Evolutionary conservation across 1,140 invertebrate genomes (phyloP), one percentile per base, ranked within the genome.

Genomic region (Polypedilum pembai): DNA sequence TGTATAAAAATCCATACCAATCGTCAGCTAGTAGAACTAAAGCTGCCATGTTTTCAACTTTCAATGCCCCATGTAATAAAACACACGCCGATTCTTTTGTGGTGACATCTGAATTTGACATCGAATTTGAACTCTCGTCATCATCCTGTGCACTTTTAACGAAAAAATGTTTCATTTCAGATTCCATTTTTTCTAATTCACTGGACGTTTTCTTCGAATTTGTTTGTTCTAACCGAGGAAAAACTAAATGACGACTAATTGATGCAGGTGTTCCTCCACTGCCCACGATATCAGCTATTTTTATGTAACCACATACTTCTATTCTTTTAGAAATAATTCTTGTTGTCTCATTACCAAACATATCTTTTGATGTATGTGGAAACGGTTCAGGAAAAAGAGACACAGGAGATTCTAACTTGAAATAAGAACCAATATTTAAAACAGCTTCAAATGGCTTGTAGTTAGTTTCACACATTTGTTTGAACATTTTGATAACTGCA

Each of bases 1-100:
- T 95, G 79, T 95, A 94, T 73, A 98, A 86, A 77, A 98, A 92
- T 33, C 95, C 96, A 84, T 90, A 98, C 96, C 95, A 98, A 77
- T 95, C 91, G 1, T 91, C 87, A 10, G 91, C 93, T 5, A 94
- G 83, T 75, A 87, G 80, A 73, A 94, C 92, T 41, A 96, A 81
- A 0, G 92, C 93, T 40, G 90, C 89, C 88, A 94, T 90, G 78
- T 91, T 92, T 85, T 94, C 93, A 65, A 93, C 92, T 85, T 98
- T 98, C 4, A 98, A 84, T 74, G 95, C 94, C 15, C 95, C 96
- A 83, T 98, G 96, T 8, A 98, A 84, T 7, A 98, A 82, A 5
- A 98, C 95, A 83, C 95, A 97, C 80, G 98, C 75, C 0, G 78
- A 79, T 92, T 75, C 93, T 91, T 78, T 95, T 92, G 81, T 95